Conservation (phyloP, 2,888 invertebrate species). For the Limnephilus marmoratus region DNA sequence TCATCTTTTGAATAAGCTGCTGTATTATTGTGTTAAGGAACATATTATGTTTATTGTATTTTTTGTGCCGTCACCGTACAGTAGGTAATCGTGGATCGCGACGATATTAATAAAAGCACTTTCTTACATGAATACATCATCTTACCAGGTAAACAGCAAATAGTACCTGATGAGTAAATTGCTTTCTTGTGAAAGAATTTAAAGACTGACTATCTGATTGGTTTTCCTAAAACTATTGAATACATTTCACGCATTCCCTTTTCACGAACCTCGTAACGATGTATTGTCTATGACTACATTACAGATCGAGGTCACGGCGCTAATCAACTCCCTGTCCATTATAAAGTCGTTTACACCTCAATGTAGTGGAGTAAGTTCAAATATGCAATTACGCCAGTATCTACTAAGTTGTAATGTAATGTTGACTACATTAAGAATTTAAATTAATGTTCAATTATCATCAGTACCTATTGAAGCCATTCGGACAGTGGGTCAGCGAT, state of each 20-base stretch:
- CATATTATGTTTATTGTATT: too few species aligned
- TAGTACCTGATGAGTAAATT: too few species aligned
- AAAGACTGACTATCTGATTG: neutral
- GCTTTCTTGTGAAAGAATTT: too few species aligned
- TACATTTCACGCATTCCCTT: neutral
- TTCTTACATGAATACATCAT: too few species aligned
- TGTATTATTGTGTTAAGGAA: too few species aligned
- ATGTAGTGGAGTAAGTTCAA: neutral
- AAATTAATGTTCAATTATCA: neutral
- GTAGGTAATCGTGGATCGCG: too few species aligned
- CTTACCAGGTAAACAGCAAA: too few species aligned
- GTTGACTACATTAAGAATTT: neutral
- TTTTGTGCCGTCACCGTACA: too few species aligned
- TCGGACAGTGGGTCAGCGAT: neutral
- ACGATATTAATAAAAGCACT: too few species aligned
- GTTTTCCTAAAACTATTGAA: neutral
- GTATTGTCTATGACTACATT: neutral
- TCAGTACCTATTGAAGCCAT: neutral
- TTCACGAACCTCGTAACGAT: neutral
- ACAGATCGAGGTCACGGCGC: neutral
- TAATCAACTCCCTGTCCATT: neutral
- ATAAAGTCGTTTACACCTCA: neutral
- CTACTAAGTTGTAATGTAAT: neutral
- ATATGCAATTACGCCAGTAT: neutral
- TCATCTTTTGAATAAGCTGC: too few species aligned